Evolutionary conservation across 2,797 vertebrate genomes (phyloP).

Genomic region (Acanthiza pusilla): DNA sequence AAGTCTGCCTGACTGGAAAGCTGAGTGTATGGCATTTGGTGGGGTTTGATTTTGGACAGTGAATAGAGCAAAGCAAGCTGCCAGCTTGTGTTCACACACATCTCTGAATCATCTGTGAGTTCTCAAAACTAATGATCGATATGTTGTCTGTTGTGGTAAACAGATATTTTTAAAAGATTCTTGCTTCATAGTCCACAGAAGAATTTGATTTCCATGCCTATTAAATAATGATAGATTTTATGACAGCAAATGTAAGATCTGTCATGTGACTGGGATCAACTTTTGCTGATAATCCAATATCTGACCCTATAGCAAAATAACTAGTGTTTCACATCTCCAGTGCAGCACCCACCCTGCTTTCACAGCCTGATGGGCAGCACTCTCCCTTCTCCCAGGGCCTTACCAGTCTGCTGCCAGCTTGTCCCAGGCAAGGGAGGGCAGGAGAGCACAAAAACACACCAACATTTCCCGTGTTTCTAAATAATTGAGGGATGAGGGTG

Average conservation of each 20-base stretch:
- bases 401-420: background rate
- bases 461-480: background rate
- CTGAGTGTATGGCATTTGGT: background rate
- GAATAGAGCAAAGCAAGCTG: background rate
- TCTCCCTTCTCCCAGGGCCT: background rate
- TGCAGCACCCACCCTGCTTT: background rate
- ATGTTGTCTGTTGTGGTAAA: conserved; percentile 34
- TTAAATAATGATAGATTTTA: conserved; percentile 68
- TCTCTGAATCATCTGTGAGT: background rate
- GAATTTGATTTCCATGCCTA: conserved; percentile 54
- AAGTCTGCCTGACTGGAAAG: background rate
- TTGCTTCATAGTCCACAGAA: conserved; percentile 26
- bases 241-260: conserved; percentile 55
- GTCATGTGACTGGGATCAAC: conserved; percentile 15
- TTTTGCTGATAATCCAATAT: conserved; percentile 51
- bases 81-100: background rate
- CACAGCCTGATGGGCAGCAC: background rate
- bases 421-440: rapidly evolving
- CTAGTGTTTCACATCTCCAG: background rate
- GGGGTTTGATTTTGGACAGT: background rate
- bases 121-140: conserved; percentile 33
- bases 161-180: conserved; percentile 27
- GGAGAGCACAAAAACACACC: background rate
- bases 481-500: background rate
- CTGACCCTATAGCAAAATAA: background rate